Evolutionary conservation across 2,888 invertebrate species (phyloP).

Genomic region (Trissolcus brochymenae): DNA sequence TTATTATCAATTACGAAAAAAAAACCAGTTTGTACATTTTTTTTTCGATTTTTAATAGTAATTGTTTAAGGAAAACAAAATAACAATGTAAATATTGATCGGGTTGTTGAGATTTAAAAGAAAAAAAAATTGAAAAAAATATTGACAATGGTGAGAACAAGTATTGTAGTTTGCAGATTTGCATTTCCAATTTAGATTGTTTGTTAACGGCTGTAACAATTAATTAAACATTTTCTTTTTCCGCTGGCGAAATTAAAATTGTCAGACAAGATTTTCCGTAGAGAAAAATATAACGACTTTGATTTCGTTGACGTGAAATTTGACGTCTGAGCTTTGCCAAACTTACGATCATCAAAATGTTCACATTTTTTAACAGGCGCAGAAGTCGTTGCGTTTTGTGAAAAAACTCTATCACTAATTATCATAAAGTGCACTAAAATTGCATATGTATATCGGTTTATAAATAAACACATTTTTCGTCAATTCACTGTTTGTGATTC

Average conservation of each 20-base stretch:
- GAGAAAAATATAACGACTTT: background rate
- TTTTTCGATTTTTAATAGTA: background rate
- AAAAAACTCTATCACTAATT: background rate
- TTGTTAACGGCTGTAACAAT: slow-evolving; percentile 15
- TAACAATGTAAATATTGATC: slow-evolving; percentile 13
- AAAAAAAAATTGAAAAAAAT: slow-evolving; percentile 8
- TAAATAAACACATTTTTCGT: background rate
- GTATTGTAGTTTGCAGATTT: slow-evolving; percentile 11
- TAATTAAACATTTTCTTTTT: background rate
- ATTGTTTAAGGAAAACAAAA: slow-evolving; percentile 6
- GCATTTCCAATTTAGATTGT: slow-evolving; percentile 18
- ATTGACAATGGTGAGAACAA: slow-evolving; percentile 27
- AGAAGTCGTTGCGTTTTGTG: background rate
- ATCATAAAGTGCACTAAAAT: background rate
- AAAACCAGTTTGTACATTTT: background rate
- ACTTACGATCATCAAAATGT: slow-evolving; percentile 26
- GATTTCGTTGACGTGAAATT: background rate
- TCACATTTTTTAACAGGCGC: background rate
- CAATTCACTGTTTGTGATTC: no score
- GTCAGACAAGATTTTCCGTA: background rate
- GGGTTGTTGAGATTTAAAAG: slow-evolving; percentile 4
- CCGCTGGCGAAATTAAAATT: background rate
- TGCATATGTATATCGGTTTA: background rate
- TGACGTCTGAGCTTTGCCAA: background rate
- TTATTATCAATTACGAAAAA: background rate